Evolutionary conservation across 2,113 vertebrate genomes (phyloP).

Genomic region (Melanotaenia duboulayi): DNA sequence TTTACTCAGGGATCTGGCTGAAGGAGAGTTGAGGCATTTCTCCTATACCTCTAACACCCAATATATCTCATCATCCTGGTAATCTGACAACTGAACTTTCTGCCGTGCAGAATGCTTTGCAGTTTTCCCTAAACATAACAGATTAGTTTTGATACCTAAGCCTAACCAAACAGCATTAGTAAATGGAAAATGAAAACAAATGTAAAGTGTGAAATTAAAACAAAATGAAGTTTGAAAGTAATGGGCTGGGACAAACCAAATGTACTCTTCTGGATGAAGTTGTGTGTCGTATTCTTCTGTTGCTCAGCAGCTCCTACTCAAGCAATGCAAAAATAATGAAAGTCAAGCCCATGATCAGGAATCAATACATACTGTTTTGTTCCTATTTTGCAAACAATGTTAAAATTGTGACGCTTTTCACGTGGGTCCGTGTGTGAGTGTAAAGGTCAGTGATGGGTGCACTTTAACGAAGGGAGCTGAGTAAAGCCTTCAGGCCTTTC

Average conservation of each 20-base stretch:
- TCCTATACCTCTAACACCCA: not conserved
- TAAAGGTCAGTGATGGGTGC: constrained; percentile 36
- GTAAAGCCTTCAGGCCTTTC: constrained; percentile 43
- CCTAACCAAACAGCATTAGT: not conserved
- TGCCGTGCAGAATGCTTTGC: too few relatives aligned
- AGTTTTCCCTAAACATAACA: too few relatives aligned
- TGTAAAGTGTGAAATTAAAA: too few relatives aligned
- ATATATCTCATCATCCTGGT: too few relatives aligned
- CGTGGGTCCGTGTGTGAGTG: not conserved
- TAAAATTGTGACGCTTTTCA: not conserved
- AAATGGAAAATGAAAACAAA: not conserved
- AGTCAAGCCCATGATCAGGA: not conserved
- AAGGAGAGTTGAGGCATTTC: too few relatives aligned
- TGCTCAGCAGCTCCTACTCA: not conserved
- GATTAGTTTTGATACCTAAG: not conserved
- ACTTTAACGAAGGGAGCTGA: constrained; percentile 48
- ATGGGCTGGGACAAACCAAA: not conserved
- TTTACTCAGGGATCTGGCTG: not conserved
- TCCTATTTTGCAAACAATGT: not conserved
- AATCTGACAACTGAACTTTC: too few relatives aligned
- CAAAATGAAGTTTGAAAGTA: too few relatives aligned
- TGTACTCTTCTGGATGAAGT: not conserved
- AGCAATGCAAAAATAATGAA: not conserved
- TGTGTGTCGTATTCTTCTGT: not conserved
- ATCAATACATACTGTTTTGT: not conserved